Evolutionary conservation across 2,888 invertebrate species (phyloP).

Genomic region (Epistrophe eligans): DNA sequence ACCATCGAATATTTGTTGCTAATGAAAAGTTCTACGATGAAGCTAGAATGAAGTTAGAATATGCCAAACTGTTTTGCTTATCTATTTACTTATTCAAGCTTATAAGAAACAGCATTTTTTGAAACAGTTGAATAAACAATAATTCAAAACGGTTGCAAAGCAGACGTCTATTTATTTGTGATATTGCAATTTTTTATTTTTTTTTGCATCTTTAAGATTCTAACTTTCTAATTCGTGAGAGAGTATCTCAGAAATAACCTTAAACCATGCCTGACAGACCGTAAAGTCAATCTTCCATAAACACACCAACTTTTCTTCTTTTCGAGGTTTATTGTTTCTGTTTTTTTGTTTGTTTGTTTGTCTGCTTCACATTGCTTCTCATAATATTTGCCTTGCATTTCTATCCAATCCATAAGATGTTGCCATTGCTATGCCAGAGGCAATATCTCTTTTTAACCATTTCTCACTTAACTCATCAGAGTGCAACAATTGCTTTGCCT

Average conservation of each 20-base stretch:
- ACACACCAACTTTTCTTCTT: conserved; percentile 9
- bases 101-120: not conserved
- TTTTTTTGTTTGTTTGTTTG: not conserved
- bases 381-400: conserved; percentile 20
- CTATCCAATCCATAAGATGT: not conserved
- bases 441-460: conserved; percentile 22
- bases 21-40: no score
- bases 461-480: conserved; percentile 46
- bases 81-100: no score
- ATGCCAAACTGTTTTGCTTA: no score
- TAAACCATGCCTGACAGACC: conserved; percentile 37
- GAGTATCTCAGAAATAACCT: conserved; percentile 5
- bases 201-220: not conserved
- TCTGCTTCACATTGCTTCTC: conserved; percentile 34
- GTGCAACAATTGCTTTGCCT: conserved; percentile 30
- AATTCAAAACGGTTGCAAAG: not conserved
- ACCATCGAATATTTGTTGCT: no score
- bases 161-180: not conserved
- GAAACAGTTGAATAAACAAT: not conserved
- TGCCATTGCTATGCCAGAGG: conserved; percentile 13
- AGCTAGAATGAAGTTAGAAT: no score
- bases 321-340: conserved; percentile 7
- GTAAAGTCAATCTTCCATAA: conserved; percentile 56
- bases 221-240: conserved; percentile 41
- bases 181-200: conserved; percentile 1